A percentile compares a stretch with the other conserved stretches of the same genome.
Conservation (phyloP, 2,113 vertebrate species). For the Tapirus terrestris region DNA sequence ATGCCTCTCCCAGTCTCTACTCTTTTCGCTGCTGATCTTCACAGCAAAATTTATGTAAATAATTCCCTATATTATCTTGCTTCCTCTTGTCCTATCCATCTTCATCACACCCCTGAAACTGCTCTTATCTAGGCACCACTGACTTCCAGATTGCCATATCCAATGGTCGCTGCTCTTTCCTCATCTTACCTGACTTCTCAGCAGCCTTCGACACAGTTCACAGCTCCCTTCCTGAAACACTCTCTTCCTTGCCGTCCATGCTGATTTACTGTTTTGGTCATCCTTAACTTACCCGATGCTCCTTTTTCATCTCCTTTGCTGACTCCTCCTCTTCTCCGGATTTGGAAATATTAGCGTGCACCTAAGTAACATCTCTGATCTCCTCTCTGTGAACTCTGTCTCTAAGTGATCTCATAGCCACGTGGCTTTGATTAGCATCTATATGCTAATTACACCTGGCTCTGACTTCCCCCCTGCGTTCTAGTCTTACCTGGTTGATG, state of each 20-base stretch:
- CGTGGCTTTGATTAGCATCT: neutral
- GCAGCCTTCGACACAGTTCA: neutral
- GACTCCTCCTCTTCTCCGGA: neutral
- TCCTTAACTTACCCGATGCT: neutral
- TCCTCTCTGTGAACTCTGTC: neutral
- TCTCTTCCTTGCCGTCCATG: neutral
- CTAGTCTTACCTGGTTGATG: neutral
- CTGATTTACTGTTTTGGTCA: accelerated
- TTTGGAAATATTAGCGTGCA: neutral
- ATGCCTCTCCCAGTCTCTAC: neutral
- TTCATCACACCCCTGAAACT: neutral
- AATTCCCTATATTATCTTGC: too few relatives aligned
- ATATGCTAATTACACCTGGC: neutral
- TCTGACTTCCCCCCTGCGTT: neutral
- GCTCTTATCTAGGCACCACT: neutral
- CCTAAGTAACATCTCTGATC: neutral
- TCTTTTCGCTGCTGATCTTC: neutral
- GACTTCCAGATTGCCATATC: neutral
- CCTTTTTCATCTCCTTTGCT: neutral
- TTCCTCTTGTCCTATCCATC: neutral
- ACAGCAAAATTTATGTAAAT: neutral
- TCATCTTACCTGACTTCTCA: neutral
- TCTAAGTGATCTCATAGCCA: neutral
- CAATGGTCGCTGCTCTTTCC: too few relatives aligned
- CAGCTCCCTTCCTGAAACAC: neutral